Percentiles rank a stretch among this genome's conserved stretches.
Evolutionary conservation across 1,140 invertebrate genomes (phyloP).

Genomic region (Globodera ellingtonae): DNA sequence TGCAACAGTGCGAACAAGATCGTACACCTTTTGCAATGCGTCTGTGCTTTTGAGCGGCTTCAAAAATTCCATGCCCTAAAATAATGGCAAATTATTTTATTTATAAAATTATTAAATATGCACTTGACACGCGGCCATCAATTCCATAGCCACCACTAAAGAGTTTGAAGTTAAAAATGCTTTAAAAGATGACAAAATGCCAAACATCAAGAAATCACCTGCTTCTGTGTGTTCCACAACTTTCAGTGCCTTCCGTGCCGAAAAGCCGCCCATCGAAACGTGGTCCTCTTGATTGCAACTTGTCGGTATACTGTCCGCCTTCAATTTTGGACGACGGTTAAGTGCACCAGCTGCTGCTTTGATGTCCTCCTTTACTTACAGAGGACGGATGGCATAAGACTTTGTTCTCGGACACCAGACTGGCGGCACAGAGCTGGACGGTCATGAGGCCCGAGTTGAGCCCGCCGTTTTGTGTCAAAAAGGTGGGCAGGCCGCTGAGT

Average conservation of each 20-base stretch:
- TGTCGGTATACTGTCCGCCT: constrained; percentile 71
- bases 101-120: background rate
- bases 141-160: constrained; percentile 75
- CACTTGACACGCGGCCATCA: constrained; percentile 74
- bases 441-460: constrained; percentile 80
- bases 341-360: too few relatives aligned
- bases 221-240: constrained; percentile 66
- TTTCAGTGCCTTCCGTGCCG: constrained; percentile 73
- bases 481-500: constrained; percentile 71
- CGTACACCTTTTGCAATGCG: constrained; percentile 75
- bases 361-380: constrained; percentile 67
- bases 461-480: constrained; percentile 75
- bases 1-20: constrained; percentile 70
- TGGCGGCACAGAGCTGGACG: constrained; percentile 76
- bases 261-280: constrained; percentile 77
- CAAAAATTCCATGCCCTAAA: constrained; percentile 74
- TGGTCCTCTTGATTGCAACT: constrained; percentile 79
- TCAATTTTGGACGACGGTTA: background rate
- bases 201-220: constrained; percentile 28
- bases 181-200: background rate
- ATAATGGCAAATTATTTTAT: background rate
- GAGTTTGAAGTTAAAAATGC: background rate
- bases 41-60: constrained; percentile 75
- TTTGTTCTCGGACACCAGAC: constrained; percentile 76
- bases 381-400: constrained; percentile 77